These are phyloP conservation scores for Andrena marginata DNA, from an alignment of 2,888 invertebrate genomes.

Conservation along the genomic window DNA sequence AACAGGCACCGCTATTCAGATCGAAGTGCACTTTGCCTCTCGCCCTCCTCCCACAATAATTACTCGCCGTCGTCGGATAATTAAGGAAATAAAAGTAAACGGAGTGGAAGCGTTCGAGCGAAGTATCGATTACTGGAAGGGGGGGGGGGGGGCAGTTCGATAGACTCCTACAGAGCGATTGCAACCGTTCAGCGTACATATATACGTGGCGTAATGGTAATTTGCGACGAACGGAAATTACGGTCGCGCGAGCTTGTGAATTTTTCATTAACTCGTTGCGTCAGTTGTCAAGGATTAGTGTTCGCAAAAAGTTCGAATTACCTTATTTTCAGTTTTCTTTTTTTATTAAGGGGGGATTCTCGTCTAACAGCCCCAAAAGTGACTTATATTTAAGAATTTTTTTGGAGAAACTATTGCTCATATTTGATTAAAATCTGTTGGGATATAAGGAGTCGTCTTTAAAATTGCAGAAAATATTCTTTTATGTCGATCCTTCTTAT, in stretches of 20 bases:
- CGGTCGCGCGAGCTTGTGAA: constrained; percentile 5
- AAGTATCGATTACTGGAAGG: constrained; percentile 23
- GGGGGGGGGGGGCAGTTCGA: background rate
- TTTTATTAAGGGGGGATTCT: no score
- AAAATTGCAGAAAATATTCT: no score
- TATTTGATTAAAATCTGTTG: no score
- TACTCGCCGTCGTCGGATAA: constrained; percentile 49
- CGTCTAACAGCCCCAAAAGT: no score
- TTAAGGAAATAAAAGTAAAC: constrained; percentile 56
- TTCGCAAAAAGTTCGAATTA: background rate
- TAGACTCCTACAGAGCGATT: constrained; percentile 1
- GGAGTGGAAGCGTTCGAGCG: constrained; percentile 39
- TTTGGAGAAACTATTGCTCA: no score
- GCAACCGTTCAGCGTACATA: background rate
- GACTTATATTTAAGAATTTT: no score
- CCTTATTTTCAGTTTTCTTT: background rate
- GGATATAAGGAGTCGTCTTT: no score
- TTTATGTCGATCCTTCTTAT: no score
- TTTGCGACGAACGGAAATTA: background rate
- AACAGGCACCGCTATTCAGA: constrained; percentile 53
- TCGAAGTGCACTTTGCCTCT: constrained; percentile 42
- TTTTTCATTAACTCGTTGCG: constrained; percentile 10
- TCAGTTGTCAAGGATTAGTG: background rate
- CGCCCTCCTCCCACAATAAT: constrained; percentile 33
- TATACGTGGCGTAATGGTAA: constrained; percentile 18